These are phyloP conservation scores for Cyprinodon tularosa DNA, from an alignment of 2,113 vertebrate genomes.

Conservation along the genomic window DNA sequence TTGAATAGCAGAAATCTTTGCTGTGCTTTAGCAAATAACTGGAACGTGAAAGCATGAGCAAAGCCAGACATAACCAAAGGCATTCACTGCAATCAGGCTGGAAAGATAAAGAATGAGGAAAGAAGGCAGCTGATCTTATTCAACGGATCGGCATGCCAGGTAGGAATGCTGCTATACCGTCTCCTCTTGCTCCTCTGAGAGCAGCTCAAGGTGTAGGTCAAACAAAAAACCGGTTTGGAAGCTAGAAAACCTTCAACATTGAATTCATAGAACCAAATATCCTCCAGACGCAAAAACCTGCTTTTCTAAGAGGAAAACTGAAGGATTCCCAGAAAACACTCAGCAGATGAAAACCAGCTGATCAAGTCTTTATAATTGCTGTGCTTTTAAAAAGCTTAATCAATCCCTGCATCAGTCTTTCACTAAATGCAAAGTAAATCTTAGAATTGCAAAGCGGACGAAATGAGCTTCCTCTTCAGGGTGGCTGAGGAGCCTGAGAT, in stretches of 20 bases:
- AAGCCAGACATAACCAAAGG: background rate
- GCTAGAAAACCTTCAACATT: background rate
- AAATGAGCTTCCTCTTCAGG: no score
- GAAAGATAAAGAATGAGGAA: slow-evolving; percentile 14
- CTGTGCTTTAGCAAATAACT: background rate
- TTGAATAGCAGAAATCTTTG: background rate
- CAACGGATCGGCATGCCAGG: slow-evolving; percentile 15
- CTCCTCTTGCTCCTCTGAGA: background rate
- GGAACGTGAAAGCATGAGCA: background rate
- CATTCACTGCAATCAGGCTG: background rate
- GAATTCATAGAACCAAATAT: background rate
- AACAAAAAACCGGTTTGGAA: background rate
- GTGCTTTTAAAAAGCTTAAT: background rate
- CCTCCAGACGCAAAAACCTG: background rate
- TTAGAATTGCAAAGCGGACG: background rate
- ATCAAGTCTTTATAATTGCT: background rate
- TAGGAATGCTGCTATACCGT: slow-evolving; percentile 49
- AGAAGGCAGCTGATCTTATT: slow-evolving; percentile 11
- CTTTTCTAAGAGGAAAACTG: background rate
- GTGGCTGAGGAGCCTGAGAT: no score
- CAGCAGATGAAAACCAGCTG: background rate
- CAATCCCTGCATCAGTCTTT: background rate
- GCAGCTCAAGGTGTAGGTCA: slow-evolving; percentile 5
- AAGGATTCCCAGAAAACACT: background rate
- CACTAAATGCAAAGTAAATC: background rate